Evolutionary conservation across 2,888 invertebrate species (phyloP).

Genomic region (Dicyrtomina minuta): DNA sequence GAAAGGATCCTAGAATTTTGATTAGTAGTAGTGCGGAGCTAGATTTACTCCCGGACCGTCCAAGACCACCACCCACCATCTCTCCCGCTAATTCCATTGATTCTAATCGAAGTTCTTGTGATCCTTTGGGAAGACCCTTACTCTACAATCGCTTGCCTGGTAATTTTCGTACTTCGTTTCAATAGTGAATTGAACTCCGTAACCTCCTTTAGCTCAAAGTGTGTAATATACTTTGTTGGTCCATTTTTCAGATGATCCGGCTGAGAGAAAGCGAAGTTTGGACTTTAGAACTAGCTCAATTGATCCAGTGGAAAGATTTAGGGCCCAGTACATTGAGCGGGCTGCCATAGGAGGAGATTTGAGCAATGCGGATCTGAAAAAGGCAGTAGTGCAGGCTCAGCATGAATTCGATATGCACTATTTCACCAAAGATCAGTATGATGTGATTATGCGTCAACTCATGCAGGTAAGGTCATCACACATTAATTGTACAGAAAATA

Average conservation of each 20-base stretch:
- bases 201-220: neutral
- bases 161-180: conserved; percentile 47
- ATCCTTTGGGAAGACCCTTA: conserved; percentile 64
- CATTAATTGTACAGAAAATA: neutral
- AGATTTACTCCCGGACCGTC: conserved; percentile 18
- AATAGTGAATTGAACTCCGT: neutral
- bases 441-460: conserved; percentile 44
- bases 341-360: conserved; percentile 38
- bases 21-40: too few relatives aligned
- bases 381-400: conserved; percentile 41
- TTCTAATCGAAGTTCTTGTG: conserved; percentile 57
- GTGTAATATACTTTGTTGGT: neutral
- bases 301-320: conserved; percentile 49
- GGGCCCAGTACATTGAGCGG: conserved; percentile 42
- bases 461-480: conserved; percentile 37
- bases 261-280: conserved; percentile 48
- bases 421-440: conserved; percentile 44
- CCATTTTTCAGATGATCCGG: conserved; percentile 47
- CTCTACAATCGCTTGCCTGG: conserved; percentile 64
- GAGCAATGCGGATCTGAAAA: conserved; percentile 37
- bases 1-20: too few relatives aligned
- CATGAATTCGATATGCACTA: conserved; percentile 43
- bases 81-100: conserved; percentile 47
- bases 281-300: conserved; percentile 43
- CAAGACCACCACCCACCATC: conserved; percentile 45